Percentiles rank a stretch among this genome's conserved stretches.
These are phyloP conservation scores for Branchinecta sandiegonensis DNA, from an alignment of 2,888 invertebrate genomes.

Conservation along the genomic window DNA sequence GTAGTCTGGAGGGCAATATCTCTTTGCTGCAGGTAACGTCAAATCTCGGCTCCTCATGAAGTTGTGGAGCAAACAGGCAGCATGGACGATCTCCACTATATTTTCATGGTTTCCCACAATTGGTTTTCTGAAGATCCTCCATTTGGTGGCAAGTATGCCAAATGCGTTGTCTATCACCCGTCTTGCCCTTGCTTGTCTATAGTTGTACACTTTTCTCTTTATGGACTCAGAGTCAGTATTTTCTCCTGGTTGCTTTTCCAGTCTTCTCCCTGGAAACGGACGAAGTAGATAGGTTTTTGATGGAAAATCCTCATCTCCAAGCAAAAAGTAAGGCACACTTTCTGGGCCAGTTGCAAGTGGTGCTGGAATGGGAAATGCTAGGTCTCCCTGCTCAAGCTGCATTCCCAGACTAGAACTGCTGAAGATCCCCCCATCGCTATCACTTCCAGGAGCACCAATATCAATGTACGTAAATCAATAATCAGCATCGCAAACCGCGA, in stretches of 20 bases:
- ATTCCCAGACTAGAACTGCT: conserved; percentile 21
- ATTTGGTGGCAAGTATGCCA: conserved; percentile 26
- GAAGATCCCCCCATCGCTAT: neutral
- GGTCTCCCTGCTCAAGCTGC: conserved; percentile 19
- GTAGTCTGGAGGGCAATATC: conserved; percentile 1
- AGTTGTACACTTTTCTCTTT: conserved; percentile 26
- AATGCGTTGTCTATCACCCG: conserved; percentile 27
- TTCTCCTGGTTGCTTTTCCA: neutral
- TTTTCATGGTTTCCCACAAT: conserved; percentile 18
- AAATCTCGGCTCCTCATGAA: conserved; percentile 18
- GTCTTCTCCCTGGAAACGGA: conserved; percentile 24
- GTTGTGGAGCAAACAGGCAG: conserved; percentile 24
- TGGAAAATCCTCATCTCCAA: neutral
- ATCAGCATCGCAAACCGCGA: neutral
- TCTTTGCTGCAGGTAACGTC: neutral
- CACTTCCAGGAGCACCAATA: neutral
- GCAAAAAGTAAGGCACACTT: neutral
- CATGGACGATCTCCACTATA: conserved; percentile 20
- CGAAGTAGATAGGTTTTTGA: conserved; percentile 25
- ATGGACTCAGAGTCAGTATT: conserved; percentile 17
- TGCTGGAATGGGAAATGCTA: conserved; percentile 24
- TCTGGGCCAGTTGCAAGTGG: conserved; percentile 22
- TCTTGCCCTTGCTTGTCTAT: conserved; percentile 25
- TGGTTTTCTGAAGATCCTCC: conserved; percentile 24
- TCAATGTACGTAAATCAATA: neutral